phyloP scores from a whole-genome alignment of 1,140 invertebrate species.

The Cotesia glomerata region DNA sequence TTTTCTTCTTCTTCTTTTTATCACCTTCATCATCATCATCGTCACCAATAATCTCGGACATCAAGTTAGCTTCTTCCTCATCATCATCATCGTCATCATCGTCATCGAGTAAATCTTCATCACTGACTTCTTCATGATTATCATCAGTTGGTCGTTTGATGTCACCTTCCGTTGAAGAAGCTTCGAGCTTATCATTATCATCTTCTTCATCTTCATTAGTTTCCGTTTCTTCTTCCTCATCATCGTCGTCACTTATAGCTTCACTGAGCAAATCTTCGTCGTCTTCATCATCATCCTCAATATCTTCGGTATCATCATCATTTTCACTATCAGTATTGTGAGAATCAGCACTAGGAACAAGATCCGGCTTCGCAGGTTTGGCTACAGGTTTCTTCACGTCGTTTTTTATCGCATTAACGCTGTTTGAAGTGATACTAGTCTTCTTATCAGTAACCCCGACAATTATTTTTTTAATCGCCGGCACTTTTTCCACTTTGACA shows the following conservation, averaged over 20 bases:
- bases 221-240: constrained; percentile 29
- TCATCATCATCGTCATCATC: constrained; percentile 41
- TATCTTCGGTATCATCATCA: constrained; percentile 43
- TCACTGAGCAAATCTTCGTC: constrained; percentile 30
- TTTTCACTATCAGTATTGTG: constrained; percentile 48
- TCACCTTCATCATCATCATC: constrained; percentile 41
- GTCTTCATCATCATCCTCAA: constrained; percentile 42
- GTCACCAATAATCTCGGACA: constrained; percentile 38
- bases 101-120: constrained; percentile 35
- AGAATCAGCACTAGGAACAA: constrained; percentile 34
- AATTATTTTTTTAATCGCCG: constrained; percentile 35
- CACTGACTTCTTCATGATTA: constrained; percentile 33
- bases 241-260: constrained; percentile 30
- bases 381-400: constrained; percentile 38
- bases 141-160: constrained; percentile 7
- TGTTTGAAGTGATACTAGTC: constrained; percentile 40
- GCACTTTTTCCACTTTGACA: constrained; percentile 25
- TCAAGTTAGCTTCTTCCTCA: constrained; percentile 40
- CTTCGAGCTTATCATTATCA: constrained; percentile 36
- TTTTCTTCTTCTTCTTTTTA: constrained; percentile 38
- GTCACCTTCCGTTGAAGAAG: background rate
- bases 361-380: constrained; percentile 36
- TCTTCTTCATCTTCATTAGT: constrained; percentile 32
- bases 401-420: constrained; percentile 45
- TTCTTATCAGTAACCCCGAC: constrained; percentile 37